Conservation (phyloP, 2,113 vertebrate genomes). For the Chiloscyllium plagiosum region DNA sequence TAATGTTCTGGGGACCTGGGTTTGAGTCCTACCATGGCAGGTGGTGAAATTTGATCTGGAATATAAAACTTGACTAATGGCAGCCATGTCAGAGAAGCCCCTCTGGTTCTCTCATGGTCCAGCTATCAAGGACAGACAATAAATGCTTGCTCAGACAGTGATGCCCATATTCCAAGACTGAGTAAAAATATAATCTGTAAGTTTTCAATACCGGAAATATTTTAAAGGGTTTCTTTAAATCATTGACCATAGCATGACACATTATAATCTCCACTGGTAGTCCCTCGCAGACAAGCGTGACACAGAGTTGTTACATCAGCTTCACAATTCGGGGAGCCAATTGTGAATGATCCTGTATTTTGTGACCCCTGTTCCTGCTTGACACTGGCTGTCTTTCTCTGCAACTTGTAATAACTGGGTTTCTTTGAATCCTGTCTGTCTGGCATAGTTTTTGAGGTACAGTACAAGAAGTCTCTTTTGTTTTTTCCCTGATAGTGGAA, state of each 20-base stretch:
- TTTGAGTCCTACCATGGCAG: too few relatives aligned
- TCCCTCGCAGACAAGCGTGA: too few relatives aligned
- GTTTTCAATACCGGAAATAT: neutral
- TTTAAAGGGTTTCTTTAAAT: neutral
- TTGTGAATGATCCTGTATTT: neutral
- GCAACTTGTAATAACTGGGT: neutral
- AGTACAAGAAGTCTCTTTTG: neutral
- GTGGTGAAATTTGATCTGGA: too few relatives aligned
- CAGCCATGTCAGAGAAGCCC: too few relatives aligned
- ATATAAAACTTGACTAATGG: too few relatives aligned
- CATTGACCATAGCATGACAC: neutral
- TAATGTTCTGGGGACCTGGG: too few relatives aligned
- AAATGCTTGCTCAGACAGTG: too few relatives aligned
- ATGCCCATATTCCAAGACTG: too few relatives aligned
- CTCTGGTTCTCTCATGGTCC: too few relatives aligned
- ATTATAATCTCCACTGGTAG: too few relatives aligned
- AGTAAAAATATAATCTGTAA: neutral
- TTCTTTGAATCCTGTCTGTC: neutral
- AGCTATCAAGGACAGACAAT: too few relatives aligned
- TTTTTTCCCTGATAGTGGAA: neutral
- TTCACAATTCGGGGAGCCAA: neutral
- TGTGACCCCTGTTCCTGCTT: neutral
- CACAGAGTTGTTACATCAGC: too few relatives aligned
- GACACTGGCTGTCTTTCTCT: neutral
- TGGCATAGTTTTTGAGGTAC: neutral